These are phyloP conservation scores for Danio albolineatus DNA, from an alignment of 2,797 vertebrate genomes.

Conservation along the genomic window DNA sequence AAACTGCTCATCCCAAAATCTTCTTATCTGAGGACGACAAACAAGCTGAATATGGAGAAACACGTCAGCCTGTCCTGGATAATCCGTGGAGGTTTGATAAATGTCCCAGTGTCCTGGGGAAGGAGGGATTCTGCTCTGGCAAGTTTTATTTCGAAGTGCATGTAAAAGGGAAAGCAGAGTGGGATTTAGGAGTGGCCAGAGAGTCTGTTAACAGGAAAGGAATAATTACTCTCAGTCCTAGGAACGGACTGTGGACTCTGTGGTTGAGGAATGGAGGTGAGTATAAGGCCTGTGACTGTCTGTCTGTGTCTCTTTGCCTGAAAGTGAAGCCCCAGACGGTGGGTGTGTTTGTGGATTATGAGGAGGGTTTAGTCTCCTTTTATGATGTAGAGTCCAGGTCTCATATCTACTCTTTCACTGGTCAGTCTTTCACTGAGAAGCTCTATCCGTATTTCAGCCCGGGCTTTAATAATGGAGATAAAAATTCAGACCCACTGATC, in stretches of 20 bases:
- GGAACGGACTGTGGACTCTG: conserved; percentile 62
- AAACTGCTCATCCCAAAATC: conserved; percentile 40
- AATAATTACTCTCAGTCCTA: conserved; percentile 39
- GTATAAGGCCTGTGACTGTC: conserved; percentile 55
- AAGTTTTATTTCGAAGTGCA: conserved; percentile 50
- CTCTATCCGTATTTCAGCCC: conserved; percentile 36
- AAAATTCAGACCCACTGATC: conserved; percentile 14
- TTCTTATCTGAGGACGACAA: conserved; percentile 25
- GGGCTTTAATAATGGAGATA: conserved; percentile 6
- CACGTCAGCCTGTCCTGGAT: conserved; percentile 21
- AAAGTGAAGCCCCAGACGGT: conserved; percentile 35
- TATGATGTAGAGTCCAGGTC: conserved; percentile 20
- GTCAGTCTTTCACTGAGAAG: conserved; percentile 37
- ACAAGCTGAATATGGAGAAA: conserved; percentile 28
- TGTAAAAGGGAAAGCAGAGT: conserved; percentile 60
- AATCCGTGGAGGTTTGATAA: conserved; percentile 45
- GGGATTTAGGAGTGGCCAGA: conserved; percentile 64
- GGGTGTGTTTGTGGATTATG: conserved; percentile 50
- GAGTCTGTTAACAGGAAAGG: conserved; percentile 60
- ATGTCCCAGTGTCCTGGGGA: conserved; percentile 42
- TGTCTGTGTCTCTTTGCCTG: conserved; percentile 16
- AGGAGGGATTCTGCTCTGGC: conserved; percentile 38
- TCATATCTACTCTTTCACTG: conserved; percentile 33
- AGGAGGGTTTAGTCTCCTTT: conserved; percentile 39
- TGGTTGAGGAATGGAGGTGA: conserved; percentile 60